A percentile compares a stretch with the other conserved stretches of the same genome.
Evolutionary conservation across 2,888 invertebrate genomes (phyloP).

Genomic region (Idaea aversata): DNA sequence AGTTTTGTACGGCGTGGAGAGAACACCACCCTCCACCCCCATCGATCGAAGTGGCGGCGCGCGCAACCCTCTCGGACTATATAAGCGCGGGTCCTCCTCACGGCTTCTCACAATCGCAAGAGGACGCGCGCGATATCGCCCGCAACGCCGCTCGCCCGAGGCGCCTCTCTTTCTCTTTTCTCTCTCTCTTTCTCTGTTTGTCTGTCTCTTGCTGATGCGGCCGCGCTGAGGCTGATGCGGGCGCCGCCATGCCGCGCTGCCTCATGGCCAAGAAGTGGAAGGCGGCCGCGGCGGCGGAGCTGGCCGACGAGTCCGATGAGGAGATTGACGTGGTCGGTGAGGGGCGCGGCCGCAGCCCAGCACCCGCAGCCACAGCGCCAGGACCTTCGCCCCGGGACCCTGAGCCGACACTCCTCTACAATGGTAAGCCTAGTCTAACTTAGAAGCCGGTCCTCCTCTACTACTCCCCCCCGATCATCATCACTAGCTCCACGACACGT

Average conservation of each 20-base stretch:
- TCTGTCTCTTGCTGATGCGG: slow-evolving; percentile 77
- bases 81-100: slow-evolving; percentile 69
- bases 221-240: slow-evolving; percentile 78
- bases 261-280: slow-evolving; percentile 98
- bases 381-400: slow-evolving; percentile 85
- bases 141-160: slow-evolving; percentile 76
- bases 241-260: slow-evolving; percentile 93
- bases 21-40: slow-evolving; percentile 45
- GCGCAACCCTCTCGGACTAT: slow-evolving; percentile 67
- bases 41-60: slow-evolving; percentile 71
- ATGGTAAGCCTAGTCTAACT: slow-evolving; percentile 78
- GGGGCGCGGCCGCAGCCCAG: slow-evolving; percentile 81
- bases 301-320: slow-evolving; percentile 84
- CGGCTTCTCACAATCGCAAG: slow-evolving; percentile 78
- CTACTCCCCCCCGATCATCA: slow-evolving; percentile 71
- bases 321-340: slow-evolving; percentile 94
- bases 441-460: slow-evolving; percentile 13
- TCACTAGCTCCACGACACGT: slow-evolving; percentile 62
- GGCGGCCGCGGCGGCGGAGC: slow-evolving; percentile 81
- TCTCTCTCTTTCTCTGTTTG: slow-evolving; percentile 78
- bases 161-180: slow-evolving; percentile 77
- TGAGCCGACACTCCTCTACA: slow-evolving; percentile 87
- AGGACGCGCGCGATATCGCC: slow-evolving; percentile 75
- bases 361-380: slow-evolving; percentile 81
- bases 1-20: slow-evolving; percentile 58